Percentiles rank a stretch among this genome's conserved stretches.
Evolutionary conservation across 2,888 invertebrate species (phyloP).

Genomic region (Synanthedon myopaeformis): DNA sequence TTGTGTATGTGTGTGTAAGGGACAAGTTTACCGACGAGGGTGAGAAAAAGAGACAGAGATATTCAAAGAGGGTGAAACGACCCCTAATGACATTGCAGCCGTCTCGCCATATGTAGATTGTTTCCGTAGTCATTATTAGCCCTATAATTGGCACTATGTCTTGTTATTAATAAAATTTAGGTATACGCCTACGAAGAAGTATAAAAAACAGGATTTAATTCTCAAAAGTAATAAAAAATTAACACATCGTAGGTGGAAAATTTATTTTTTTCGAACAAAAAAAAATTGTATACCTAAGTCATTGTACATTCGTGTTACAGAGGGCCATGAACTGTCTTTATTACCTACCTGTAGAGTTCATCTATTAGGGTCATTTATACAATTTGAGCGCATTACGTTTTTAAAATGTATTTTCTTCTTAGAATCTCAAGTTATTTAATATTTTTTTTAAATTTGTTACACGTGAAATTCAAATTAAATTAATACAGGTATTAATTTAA

Average conservation of each 20-base stretch:
- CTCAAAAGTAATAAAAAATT: too few species aligned
- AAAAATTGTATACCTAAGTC: not conserved
- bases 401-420: too few species aligned
- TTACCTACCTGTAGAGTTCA: slow-evolving; percentile 55
- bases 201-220: too few species aligned
- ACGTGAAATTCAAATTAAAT: too few species aligned
- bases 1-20: not conserved
- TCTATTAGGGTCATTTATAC: slow-evolving; percentile 10
- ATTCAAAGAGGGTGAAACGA: slow-evolving; percentile 59
- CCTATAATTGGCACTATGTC: not conserved
- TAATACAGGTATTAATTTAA: too few species aligned
- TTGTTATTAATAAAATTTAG: not conserved
- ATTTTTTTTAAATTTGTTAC: too few species aligned
- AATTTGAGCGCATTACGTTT: too few species aligned
- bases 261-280: not conserved
- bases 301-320: slow-evolving; percentile 25
- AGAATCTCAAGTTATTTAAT: too few species aligned
- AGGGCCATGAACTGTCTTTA: slow-evolving; percentile 59
- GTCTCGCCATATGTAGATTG: slow-evolving; percentile 18
- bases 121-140: not conserved
- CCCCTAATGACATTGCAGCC: slow-evolving; percentile 52
- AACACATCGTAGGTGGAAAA: too few species aligned
- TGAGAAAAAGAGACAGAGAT: slow-evolving; percentile 43
- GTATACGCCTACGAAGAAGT: too few species aligned
- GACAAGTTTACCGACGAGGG: slow-evolving; percentile 19